phyloP scores from a whole-genome alignment of 2,888 invertebrate species.

The Parelbella ahira region DNA sequence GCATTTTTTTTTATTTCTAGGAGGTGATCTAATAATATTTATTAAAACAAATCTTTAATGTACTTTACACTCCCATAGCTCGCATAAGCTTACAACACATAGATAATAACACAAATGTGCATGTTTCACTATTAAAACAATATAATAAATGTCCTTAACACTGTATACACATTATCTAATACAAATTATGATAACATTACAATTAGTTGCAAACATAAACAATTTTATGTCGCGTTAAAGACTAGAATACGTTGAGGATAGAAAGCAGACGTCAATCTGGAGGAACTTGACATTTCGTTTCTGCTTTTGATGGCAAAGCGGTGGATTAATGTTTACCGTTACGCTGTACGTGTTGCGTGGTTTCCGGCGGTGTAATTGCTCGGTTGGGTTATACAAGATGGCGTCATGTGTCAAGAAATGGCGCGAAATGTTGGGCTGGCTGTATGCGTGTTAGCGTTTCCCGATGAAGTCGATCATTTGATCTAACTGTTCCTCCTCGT shows the following conservation, averaged over 20 bases:
- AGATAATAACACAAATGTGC: conserved; percentile 54
- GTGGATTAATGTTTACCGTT: conserved; percentile 49
- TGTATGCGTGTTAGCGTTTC: conserved; percentile 70
- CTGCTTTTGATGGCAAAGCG: conserved; percentile 63
- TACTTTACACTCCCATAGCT: conserved; percentile 63
- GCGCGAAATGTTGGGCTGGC: conserved; percentile 45
- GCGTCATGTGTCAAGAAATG: conserved; percentile 47
- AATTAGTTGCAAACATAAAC: conserved; percentile 74
- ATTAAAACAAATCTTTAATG: conserved; percentile 55
- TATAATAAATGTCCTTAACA: conserved; percentile 58
- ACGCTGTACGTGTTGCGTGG: conserved; percentile 38
- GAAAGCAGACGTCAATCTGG: conserved; percentile 71
- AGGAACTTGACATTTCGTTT: conserved; percentile 58
- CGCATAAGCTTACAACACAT: conserved; percentile 64
- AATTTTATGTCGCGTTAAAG: conserved; percentile 67
- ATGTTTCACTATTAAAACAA: conserved; percentile 47
- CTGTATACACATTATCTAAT: conserved; percentile 51
- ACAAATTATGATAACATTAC: conserved; percentile 65
- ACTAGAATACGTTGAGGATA: conserved; percentile 81
- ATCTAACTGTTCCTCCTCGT: conserved; percentile 88
- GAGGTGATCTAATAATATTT: conserved; percentile 52
- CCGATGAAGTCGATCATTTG: conserved; percentile 91
- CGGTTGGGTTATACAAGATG: conserved; percentile 49
- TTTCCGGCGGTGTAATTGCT: conserved; percentile 44
- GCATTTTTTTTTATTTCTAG: conserved; percentile 48